phyloP scores from a whole-genome alignment of 2,113 vertebrate genomes.

The Dendrocopos noguchii region DNA sequence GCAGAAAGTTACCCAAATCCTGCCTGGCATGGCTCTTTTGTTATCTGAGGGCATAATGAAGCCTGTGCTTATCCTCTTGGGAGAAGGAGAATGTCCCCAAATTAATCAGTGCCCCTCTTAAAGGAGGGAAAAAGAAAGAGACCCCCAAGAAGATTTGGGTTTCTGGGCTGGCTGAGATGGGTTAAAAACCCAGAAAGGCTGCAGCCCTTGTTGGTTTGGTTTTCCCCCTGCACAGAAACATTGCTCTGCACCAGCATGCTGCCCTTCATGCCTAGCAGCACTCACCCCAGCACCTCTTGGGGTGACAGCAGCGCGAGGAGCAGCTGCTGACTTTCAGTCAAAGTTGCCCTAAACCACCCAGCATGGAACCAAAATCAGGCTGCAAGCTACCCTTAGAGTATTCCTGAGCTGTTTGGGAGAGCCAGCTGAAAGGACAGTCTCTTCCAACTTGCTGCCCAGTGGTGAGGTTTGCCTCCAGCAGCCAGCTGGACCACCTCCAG shows the following conservation, averaged over 20 bases:
- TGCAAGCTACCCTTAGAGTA: neutral
- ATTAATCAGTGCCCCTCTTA: neutral
- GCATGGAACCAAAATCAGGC: neutral
- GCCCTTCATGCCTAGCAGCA: accelerated
- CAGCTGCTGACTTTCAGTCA: neutral
- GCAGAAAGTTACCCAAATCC: neutral
- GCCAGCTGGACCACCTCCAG: neutral
- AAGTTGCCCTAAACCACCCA: accelerated
- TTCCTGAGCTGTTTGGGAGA: neutral
- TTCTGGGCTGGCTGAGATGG: neutral
- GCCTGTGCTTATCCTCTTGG: neutral
- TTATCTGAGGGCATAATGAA: neutral
- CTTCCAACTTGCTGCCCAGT: neutral
- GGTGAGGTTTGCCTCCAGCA: neutral
- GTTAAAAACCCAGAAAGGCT: neutral
- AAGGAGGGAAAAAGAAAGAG: neutral
- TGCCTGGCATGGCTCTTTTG: neutral
- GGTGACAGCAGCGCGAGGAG: neutral
- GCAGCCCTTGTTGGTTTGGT: neutral
- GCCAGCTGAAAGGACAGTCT: neutral
- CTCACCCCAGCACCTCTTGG: neutral
- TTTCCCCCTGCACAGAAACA: neutral
- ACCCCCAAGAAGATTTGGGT: neutral
- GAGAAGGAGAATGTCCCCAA: neutral
- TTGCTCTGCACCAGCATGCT: neutral